Base-by-base conservation (phyloP, 1,140 invertebrate genomes). In the Wiebesia pumilae region DNA sequence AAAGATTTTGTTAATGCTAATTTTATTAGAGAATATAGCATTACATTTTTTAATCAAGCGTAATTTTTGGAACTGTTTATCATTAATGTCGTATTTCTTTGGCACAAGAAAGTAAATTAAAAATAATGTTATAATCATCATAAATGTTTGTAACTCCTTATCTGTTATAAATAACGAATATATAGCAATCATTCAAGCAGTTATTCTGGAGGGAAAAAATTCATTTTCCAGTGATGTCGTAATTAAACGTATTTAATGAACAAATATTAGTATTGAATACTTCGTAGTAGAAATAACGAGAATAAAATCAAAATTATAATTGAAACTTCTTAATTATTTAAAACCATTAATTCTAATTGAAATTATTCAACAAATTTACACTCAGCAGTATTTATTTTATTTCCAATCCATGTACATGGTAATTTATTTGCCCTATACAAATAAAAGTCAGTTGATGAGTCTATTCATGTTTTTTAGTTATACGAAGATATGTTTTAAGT, bases 101-200 rank as follows among this genome's bases (percentile, higher is more conserved):
- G 10, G 7, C 33, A 38, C 69, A 75, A 3, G 43, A 75, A 43
- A 75, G 43, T 21, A 75, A 75, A 43, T 43, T 38, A 71, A 27
- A 27, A 75, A 75, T 27, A 75, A 75, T 75, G 38, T 27, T 75
- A 33, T 75, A 43, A 43, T 38, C 27, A 19, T 73, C 69, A 33
- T 75, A 75, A 75, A 75, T 75, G 43, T 75, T 43, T 75, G 38
- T 75, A 43, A n/a, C 21, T 43, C 19, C 71, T 75, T 75, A 75
- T 75, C 71, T 75, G 71, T n/a, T 43, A 43, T 38, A 43, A 3
- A 43, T 75, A 43, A 73, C 2, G 30, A 43, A 19, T n/a, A 71
- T 71, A 43, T 21, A 38, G 6, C 35, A 38, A 71, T 71, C 35
- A 71, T 38, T 71, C 19, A 43, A 75, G 21, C 16, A 40, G 19